Evolutionary conservation across 23 tunicate genomes (phyloP).

Genomic region (Trididemnum miniatum): DNA sequence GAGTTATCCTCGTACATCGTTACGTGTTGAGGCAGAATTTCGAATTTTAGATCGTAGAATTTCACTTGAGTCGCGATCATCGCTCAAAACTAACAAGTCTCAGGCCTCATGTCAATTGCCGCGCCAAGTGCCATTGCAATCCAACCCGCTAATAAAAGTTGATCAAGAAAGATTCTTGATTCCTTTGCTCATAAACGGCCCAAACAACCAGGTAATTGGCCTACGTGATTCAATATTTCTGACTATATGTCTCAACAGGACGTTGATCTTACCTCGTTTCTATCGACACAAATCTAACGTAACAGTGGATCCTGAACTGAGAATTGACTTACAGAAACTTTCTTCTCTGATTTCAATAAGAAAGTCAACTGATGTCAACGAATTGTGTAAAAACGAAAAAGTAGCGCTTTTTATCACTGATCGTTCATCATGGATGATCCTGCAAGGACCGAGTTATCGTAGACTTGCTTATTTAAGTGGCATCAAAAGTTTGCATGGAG

Average conservation of each 20-base stretch:
- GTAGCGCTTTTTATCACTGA: slow-evolving; percentile 42
- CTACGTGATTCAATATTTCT: slow-evolving; percentile 68
- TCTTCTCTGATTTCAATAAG: slow-evolving; percentile 11
- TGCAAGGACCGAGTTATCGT: neutral
- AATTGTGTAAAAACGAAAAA: slow-evolving; percentile 13
- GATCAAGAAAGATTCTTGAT: slow-evolving; percentile 33
- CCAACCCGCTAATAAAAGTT: slow-evolving; percentile 17
- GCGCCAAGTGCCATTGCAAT: neutral
- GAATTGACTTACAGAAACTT: slow-evolving; percentile 22
- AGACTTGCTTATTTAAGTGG: neutral
- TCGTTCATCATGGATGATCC: neutral
- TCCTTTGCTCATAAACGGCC: slow-evolving; percentile 59
- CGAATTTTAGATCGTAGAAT: no score
- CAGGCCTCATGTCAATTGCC: neutral
- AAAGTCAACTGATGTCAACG: neutral
- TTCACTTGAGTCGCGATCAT: no score
- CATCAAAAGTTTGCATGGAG: slow-evolving; percentile 18
- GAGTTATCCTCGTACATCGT: no score
- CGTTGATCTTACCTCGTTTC: slow-evolving; percentile 56
- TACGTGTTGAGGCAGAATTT: no score
- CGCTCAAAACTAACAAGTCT: no score
- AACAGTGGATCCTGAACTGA: slow-evolving; percentile 13
- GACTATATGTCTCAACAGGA: slow-evolving; percentile 56
- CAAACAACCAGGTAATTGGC: slow-evolving; percentile 78
- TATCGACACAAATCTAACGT: slow-evolving; percentile 37